These are phyloP conservation scores for Rhizomys pruinosus DNA, from an alignment of 2,113 vertebrate species.

Conservation along the genomic window DNA sequence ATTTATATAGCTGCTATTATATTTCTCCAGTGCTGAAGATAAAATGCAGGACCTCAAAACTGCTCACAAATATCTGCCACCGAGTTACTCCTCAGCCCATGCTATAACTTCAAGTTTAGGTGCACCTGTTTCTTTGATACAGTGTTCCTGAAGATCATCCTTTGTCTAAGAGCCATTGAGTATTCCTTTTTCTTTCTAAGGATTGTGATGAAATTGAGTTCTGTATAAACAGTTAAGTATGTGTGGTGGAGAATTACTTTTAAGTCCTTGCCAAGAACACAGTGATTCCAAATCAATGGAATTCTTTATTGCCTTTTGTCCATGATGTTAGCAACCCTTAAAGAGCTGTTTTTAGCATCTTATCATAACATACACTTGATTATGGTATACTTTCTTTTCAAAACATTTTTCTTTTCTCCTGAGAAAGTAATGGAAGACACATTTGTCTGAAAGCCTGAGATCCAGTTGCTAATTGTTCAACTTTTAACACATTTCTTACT, in stretches of 20 bases:
- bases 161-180: not conserved
- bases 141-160: not conserved
- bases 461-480: not conserved
- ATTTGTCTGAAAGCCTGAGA: not conserved
- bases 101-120: not conserved
- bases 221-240: not conserved
- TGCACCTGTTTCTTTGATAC: not conserved
- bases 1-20: not conserved
- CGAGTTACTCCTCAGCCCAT: not conserved
- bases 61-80: not conserved
- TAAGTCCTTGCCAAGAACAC: not conserved
- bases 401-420: not conserved
- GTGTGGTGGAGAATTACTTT: not conserved
- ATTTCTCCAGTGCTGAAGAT: not conserved
- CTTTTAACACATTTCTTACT: constrained; percentile 8
- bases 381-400: not conserved
- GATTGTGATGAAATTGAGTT: not conserved
- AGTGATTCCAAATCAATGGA: not conserved
- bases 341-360: not conserved
- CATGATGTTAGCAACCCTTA: not conserved
- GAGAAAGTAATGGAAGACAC: not conserved
- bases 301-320: not conserved
- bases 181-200: not conserved
- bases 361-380: not conserved
- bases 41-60: not conserved